These are phyloP conservation scores for Paragorgia papillata DNA, from an alignment of 92 coral and sea anemone genomes.

Conservation along the genomic window DNA sequence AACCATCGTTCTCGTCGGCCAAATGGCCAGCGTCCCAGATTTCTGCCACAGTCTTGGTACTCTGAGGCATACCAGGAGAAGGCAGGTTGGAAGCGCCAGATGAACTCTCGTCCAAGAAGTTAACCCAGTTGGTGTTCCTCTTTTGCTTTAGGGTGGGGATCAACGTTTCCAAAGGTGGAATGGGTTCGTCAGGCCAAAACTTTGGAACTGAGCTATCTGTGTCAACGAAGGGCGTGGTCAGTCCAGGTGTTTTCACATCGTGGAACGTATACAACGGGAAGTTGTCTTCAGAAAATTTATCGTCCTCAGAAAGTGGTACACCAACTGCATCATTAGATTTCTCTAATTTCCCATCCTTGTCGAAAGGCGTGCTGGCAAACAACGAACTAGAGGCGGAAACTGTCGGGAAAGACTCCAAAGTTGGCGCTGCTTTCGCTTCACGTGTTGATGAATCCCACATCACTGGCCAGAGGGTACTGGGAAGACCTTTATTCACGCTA, in stretches of 20 bases:
- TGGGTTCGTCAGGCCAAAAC: slow-evolving; percentile 47
- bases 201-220: slow-evolving; percentile 27
- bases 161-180: slow-evolving; percentile 55
- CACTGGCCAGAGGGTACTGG: slow-evolving; percentile 23
- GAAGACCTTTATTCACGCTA: not conserved
- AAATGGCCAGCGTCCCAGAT: slow-evolving; percentile 91
- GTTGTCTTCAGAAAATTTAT: not conserved
- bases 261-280: slow-evolving; percentile 35
- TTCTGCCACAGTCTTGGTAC: slow-evolving; percentile 89
- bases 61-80: slow-evolving; percentile 52
- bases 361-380: slow-evolving; percentile 66
- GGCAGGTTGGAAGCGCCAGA: slow-evolving; percentile 55
- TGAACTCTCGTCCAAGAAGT: slow-evolving; percentile 82
- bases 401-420: slow-evolving; percentile 14
- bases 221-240: slow-evolving; percentile 39
- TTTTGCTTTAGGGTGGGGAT: slow-evolving; percentile 59
- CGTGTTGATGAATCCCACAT: slow-evolving; percentile 11
- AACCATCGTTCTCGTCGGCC: slow-evolving; percentile 82
- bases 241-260: slow-evolving; percentile 40
- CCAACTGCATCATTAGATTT: not conserved
- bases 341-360: slow-evolving; percentile 30
- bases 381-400: slow-evolving; percentile 51
- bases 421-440: slow-evolving; percentile 7
- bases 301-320: slow-evolving; percentile 1
- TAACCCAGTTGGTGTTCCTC: slow-evolving; percentile 92